These are phyloP conservation scores for Meandrusa payeni DNA, from an alignment of 2,888 invertebrate species.

Conservation along the genomic window DNA sequence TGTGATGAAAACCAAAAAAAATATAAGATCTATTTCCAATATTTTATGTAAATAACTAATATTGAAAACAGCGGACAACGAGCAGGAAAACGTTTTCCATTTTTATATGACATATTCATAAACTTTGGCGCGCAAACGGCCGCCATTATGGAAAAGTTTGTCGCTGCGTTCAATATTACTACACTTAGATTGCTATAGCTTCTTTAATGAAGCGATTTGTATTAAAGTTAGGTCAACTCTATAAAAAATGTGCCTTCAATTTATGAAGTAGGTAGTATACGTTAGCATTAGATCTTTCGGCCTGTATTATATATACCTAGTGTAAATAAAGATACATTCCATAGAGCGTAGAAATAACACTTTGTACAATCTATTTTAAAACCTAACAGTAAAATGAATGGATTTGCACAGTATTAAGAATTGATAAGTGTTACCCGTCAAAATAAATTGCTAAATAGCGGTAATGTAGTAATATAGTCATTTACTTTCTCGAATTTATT, in stretches of 20 bases:
- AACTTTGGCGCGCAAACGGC: slow-evolving; percentile 26
- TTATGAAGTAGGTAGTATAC: slow-evolving; percentile 59
- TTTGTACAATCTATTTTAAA: slow-evolving; percentile 21
- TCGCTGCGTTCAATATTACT: slow-evolving; percentile 7
- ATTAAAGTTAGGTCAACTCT: slow-evolving; percentile 57
- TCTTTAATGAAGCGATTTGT: slow-evolving; percentile 29
- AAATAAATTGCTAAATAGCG: slow-evolving; percentile 4
- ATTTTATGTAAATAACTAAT: slow-evolving; percentile 32
- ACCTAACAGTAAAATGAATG: slow-evolving; percentile 1
- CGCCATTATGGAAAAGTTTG: slow-evolving; percentile 25
- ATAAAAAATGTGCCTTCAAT: slow-evolving; percentile 76
- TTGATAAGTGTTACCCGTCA: slow-evolving; percentile 12
- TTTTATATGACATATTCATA: neutral
- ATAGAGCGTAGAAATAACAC: slow-evolving; percentile 26
- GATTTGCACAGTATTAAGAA: slow-evolving; percentile 19
- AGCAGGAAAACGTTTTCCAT: neutral
- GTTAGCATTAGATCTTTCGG: slow-evolving; percentile 54
- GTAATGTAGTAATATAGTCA: neutral
- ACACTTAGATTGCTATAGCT: slow-evolving; percentile 25
- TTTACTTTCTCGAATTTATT: neutral
- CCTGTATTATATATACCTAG: slow-evolving; percentile 45
- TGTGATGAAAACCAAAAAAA: slow-evolving; percentile 77
- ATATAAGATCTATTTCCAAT: slow-evolving; percentile 37
- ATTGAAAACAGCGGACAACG: slow-evolving; percentile 25
- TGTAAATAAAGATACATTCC: slow-evolving; percentile 47